Evolutionary conservation across 1,140 invertebrate species (phyloP), one percentile per base, ranked within the genome.

Genomic region (Cyclina sinensis): DNA sequence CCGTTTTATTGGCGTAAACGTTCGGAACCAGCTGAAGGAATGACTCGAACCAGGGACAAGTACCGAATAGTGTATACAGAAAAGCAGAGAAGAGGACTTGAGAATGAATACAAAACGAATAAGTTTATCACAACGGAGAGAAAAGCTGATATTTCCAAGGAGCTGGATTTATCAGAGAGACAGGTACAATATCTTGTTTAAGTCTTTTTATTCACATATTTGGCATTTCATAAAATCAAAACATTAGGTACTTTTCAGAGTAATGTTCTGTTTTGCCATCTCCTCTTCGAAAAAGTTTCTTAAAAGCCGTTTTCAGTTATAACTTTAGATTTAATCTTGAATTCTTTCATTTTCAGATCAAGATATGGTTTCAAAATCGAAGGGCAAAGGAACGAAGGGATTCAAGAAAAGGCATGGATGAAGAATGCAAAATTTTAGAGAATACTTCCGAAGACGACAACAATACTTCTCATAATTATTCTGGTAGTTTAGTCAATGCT

Each of bases 321-420:
- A n/a, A n/a, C n/a, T n/a, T n/a, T n/a, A n/a, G n/a, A n/a, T n/a
- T 43, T 43, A 43, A 4, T 14, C 14, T 43, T 43, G 43, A 7
- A 43, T 43, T 35, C 39, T 21, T n/a, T 27, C n/a, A 39, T 30
- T 70, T 83, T 12, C 59, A 83, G 81, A 70, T 70, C 2, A 83
- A 83, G 43, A 43, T 83, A 43, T 83, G 81, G 81, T 83, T 83
- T 70, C 81, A 83, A 83, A 83, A 83, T 43, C 35, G 81, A 70
- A 62, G 81, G n/a, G 81, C 81, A 51, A 83, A 83, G 43, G 81
- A 83, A 51, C 18, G 81, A 48, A n/a, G 81, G 30, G 81, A 83
- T 48, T 70, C 62, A 16, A 83, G n/a, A 48, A 65, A 48, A 30
- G n/a, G n/a, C 4, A 46, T 27, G 11, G 37, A 37, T n/a, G 32